Evolutionary conservation across 2,888 invertebrate species (phyloP).

Genomic region (Drosophila greeni): DNA sequence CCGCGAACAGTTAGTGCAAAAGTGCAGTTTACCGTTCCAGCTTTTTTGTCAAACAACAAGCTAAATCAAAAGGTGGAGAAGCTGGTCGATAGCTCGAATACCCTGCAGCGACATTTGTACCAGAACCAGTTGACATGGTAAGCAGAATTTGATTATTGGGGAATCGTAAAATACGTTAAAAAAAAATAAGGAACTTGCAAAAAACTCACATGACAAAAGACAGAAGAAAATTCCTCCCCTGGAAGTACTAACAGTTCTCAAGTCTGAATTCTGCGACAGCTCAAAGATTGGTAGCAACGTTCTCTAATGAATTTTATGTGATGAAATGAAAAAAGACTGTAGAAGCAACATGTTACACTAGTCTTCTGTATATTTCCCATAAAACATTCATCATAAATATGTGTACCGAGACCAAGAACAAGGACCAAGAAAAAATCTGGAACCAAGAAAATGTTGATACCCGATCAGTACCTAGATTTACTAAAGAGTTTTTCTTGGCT

Average conservation of each 20-base stretch:
- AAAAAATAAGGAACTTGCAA: too few relatives aligned
- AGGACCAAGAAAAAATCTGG: too few relatives aligned
- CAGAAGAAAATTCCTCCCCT: neutral
- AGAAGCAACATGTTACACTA: too few relatives aligned
- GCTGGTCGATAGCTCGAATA: conserved; percentile 14
- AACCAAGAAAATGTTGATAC: neutral
- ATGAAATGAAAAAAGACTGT: too few relatives aligned
- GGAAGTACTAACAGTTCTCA: neutral
- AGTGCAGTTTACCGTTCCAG: conserved; percentile 56
- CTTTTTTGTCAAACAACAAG: conserved; percentile 62
- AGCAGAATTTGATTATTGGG: neutral
- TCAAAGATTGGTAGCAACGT: neutral
- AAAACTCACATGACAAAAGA: neutral
- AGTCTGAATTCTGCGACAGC: neutral
- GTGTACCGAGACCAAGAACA: too few relatives aligned
- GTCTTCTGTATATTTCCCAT: too few relatives aligned
- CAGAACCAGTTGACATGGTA: neutral
- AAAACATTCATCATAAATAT: too few relatives aligned
- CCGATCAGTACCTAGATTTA: neutral
- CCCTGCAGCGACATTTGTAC: conserved; percentile 5
- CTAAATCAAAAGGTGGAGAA: conserved; percentile 35
- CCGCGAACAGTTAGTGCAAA: conserved; percentile 55
- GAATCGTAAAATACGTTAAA: too few relatives aligned
- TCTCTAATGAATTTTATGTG: too few relatives aligned
- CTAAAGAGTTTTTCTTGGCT: neutral